These are phyloP conservation scores for Temnothorax unifasciatus DNA, from an alignment of 2,888 invertebrate species.

Conservation along the genomic window DNA sequence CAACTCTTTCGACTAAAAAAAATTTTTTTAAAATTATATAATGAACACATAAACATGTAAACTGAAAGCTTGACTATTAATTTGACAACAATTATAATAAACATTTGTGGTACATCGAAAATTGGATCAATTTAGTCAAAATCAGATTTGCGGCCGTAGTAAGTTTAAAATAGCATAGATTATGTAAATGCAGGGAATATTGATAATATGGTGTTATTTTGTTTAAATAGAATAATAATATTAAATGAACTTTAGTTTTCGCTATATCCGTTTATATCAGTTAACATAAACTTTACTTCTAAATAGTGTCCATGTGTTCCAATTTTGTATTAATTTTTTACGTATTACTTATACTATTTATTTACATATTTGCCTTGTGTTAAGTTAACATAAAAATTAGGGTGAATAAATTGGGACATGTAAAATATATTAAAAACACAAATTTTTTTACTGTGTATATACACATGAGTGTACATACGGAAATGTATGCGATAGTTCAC, in stretches of 20 bases:
- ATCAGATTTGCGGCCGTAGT: neutral
- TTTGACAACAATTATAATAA: conserved; percentile 16
- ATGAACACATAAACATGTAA: too few relatives aligned
- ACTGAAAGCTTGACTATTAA: neutral
- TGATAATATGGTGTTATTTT: neutral
- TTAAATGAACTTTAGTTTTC: neutral
- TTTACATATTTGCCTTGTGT: too few relatives aligned
- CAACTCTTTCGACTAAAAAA: neutral
- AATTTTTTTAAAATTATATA: neutral
- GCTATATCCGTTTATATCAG: neutral
- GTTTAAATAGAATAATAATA: neutral
- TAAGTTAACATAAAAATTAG: too few relatives aligned
- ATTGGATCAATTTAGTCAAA: conserved; percentile 20
- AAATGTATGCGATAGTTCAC: too few relatives aligned
- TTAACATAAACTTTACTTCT: too few relatives aligned
- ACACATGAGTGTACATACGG: too few relatives aligned
- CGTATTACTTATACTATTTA: too few relatives aligned
- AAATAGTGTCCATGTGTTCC: too few relatives aligned
- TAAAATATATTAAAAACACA: too few relatives aligned
- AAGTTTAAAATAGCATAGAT: conserved; percentile 21
- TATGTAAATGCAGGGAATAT: conserved; percentile 9
- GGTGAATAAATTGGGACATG: too few relatives aligned
- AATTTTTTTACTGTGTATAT: too few relatives aligned
- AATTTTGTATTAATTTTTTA: too few relatives aligned
- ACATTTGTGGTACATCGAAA: conserved; percentile 15